Evolutionary conservation across 2,113 vertebrate species (phyloP).

Genomic region (Xiphophorus couchianus): DNA sequence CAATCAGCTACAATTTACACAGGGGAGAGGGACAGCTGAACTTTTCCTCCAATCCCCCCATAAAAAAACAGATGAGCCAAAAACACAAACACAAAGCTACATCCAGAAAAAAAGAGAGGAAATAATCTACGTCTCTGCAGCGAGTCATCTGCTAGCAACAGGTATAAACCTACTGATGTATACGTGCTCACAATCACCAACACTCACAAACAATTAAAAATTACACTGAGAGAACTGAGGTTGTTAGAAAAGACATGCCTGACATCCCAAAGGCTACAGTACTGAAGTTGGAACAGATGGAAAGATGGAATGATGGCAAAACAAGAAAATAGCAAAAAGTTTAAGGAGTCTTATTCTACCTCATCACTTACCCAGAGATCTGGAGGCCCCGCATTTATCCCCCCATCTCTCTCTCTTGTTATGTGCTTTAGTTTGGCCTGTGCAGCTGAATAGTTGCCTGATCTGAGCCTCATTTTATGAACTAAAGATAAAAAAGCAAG

Average conservation of each 20-base stretch:
- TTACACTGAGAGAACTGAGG: slow-evolving; percentile 19
- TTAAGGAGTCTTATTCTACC: slow-evolving; percentile 7
- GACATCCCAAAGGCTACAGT: slow-evolving; percentile 35
- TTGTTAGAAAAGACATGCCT: slow-evolving; percentile 22
- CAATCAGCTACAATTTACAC: slow-evolving; percentile 79
- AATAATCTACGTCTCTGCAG: slow-evolving; percentile 14
- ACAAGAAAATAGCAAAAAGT: neutral
- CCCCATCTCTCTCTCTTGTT: slow-evolving; percentile 36
- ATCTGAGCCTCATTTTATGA: neutral
- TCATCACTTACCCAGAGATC: slow-evolving; percentile 56
- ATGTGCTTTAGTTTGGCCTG: neutral
- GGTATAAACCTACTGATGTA: slow-evolving; percentile 25
- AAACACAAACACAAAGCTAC: slow-evolving; percentile 59
- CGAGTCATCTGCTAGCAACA: slow-evolving; percentile 33
- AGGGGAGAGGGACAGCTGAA: slow-evolving; percentile 76
- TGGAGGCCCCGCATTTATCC: slow-evolving; percentile 34
- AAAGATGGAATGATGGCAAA: slow-evolving; percentile 18
- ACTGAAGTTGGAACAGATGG: slow-evolving; percentile 36
- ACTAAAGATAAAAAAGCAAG: neutral
- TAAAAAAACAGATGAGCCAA: slow-evolving; percentile 57
- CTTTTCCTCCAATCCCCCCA: slow-evolving; percentile 72
- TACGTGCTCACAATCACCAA: slow-evolving; percentile 40
- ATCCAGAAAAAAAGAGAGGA: slow-evolving; percentile 39
- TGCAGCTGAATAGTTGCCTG: neutral
- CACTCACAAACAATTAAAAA: slow-evolving; percentile 34